These are phyloP conservation scores for Cheirogaleus medius DNA, from an alignment of 2,113 vertebrate species.

Conservation along the genomic window DNA sequence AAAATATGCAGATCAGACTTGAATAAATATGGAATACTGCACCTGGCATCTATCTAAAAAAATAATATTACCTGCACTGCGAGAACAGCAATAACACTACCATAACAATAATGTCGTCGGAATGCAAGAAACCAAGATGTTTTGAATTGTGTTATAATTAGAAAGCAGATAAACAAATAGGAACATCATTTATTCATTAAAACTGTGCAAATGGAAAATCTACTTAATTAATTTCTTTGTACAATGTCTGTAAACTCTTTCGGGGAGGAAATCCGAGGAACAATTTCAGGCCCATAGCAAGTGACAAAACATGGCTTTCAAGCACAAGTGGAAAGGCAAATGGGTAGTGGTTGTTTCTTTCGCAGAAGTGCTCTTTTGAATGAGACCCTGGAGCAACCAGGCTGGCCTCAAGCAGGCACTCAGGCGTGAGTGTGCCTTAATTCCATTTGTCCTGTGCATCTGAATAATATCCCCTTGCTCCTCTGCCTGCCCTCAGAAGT, in stretches of 20 bases:
- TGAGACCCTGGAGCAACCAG: not conserved
- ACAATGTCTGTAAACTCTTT: constrained; percentile 75
- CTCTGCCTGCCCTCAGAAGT: not conserved
- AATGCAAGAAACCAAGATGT: constrained; percentile 66
- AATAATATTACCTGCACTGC: constrained; percentile 62
- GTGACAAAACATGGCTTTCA: not conserved
- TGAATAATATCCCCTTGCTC: not conserved
- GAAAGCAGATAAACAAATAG: constrained; percentile 79
- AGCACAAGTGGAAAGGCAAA: constrained; percentile 25
- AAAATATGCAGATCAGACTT: constrained; percentile 72
- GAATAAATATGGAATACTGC: constrained; percentile 78
- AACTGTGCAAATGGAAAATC: constrained; percentile 79
- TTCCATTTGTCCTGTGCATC: not conserved
- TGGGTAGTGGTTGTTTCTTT: not conserved
- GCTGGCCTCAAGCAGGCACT: not conserved
- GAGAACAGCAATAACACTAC: constrained; percentile 59
- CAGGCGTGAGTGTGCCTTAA: not conserved
- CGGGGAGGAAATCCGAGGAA: constrained; percentile 62
- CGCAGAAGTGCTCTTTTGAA: not conserved
- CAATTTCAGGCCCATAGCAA: constrained; percentile 60
- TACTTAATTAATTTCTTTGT: constrained; percentile 82
- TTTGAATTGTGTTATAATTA: constrained; percentile 80
- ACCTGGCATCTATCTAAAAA: constrained; percentile 73
- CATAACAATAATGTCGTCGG: constrained; percentile 59
- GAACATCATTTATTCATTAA: constrained; percentile 82